Percentiles rank a stretch among this genome's conserved stretches.
Conservation (phyloP, 64 coral and sea anemone genomes). For the Acropora tenuis region DNA sequence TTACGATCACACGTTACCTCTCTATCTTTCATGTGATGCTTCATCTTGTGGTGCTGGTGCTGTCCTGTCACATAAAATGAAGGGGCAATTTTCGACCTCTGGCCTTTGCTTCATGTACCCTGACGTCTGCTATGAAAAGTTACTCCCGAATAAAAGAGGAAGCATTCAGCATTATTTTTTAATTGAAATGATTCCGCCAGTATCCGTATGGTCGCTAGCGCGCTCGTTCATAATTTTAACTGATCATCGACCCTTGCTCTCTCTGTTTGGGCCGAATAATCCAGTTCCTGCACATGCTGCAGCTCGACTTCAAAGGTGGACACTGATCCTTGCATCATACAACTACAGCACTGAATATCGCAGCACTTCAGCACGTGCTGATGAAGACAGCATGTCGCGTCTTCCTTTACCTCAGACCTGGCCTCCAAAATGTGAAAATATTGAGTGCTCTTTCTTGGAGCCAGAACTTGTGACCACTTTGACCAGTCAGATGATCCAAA, state of each 20-base stretch:
- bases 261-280: constrained; percentile 29
- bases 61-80: constrained; percentile 68
- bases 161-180: constrained; percentile 50
- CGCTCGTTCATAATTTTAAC: constrained; percentile 48
- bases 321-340: constrained; percentile 32
- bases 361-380: not conserved
- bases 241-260: constrained; percentile 52
- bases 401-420: constrained; percentile 64
- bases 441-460: constrained; percentile 42
- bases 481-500: constrained; percentile 57
- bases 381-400: not conserved
- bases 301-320: constrained; percentile 54
- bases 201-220: constrained; percentile 34
- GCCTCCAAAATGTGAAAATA: constrained; percentile 20
- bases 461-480: constrained; percentile 48
- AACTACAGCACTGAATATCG: constrained; percentile 1
- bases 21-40: constrained; percentile 38
- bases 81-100: constrained; percentile 47
- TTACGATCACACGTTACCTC: constrained; percentile 53
- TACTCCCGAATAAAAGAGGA: constrained; percentile 58
- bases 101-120: constrained; percentile 38
- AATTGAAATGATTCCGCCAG: constrained; percentile 52
- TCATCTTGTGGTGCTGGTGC: constrained; percentile 56
- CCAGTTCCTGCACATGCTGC: constrained; percentile 55
- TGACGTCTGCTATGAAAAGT: constrained; percentile 33